phyloP scores from a whole-genome alignment of 2,797 vertebrate species.

The Tachyglossus aculeatus region DNA sequence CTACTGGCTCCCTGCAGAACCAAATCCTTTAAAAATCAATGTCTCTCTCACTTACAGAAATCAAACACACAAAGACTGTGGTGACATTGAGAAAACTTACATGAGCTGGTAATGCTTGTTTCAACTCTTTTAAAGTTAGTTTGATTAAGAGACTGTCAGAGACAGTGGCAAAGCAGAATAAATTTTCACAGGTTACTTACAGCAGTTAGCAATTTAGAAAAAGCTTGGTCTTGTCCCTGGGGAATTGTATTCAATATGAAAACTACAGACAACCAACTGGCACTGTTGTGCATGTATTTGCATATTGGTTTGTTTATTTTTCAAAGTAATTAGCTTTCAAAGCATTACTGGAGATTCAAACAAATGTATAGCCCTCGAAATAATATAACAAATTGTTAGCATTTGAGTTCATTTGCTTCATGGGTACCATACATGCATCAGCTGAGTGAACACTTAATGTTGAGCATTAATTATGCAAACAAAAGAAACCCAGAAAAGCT shows the following conservation, averaged over 20 bases:
- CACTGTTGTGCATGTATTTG: constrained; percentile 50
- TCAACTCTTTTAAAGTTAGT: constrained; percentile 14
- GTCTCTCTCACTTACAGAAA: not conserved
- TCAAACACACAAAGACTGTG: not conserved
- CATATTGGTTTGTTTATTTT: constrained; percentile 62
- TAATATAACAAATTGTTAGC: constrained; percentile 62
- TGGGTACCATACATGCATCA: constrained; percentile 31
- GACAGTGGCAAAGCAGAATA: not conserved
- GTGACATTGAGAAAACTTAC: not conserved
- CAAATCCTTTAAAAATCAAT: not conserved
- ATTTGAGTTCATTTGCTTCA: constrained; percentile 62
- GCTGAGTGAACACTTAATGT: constrained; percentile 60
- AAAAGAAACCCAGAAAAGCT: constrained; percentile 52
- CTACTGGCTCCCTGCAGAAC: not conserved
- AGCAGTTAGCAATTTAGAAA: not conserved
- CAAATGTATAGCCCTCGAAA: constrained; percentile 55
- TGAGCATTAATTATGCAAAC: constrained; percentile 65
- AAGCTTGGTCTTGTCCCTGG: constrained; percentile 2
- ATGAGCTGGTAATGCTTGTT: not conserved
- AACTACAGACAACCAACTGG: constrained; percentile 34
- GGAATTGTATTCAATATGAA: constrained; percentile 46
- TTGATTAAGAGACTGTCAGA: constrained; percentile 19
- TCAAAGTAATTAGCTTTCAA: constrained; percentile 70
- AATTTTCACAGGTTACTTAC: constrained; percentile 9
- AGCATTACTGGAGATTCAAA: constrained; percentile 53